Evolutionary conservation across 37 sponge, comb jelly and placozoan genomes (phyloP).

Genomic region (Haliclona indistincta): DNA sequence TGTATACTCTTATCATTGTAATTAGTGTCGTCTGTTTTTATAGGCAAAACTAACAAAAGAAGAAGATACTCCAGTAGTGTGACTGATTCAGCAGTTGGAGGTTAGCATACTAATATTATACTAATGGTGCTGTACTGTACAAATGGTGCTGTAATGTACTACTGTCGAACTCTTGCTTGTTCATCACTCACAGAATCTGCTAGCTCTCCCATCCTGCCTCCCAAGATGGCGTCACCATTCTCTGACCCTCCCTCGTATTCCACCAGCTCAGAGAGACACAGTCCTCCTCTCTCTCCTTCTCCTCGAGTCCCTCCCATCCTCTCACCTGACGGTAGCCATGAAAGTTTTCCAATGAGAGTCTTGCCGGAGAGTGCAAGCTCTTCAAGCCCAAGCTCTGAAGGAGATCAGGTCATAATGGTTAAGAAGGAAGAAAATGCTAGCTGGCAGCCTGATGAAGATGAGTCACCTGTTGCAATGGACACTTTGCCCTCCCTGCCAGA

Average conservation of each 20-base stretch:
- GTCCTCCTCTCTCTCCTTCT: background rate
- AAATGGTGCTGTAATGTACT: too few relatives aligned
- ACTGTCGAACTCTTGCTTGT: too few relatives aligned
- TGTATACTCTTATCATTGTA: too few relatives aligned
- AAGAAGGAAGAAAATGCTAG: constrained; percentile 26
- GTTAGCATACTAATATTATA: too few relatives aligned
- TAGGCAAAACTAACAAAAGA: too few relatives aligned
- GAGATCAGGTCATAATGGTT: constrained; percentile 2
- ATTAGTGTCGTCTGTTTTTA: too few relatives aligned
- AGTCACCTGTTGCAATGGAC: background rate
- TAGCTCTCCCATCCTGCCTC: too few relatives aligned
- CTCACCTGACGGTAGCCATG: background rate
- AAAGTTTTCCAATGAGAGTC: background rate
- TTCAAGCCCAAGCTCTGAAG: constrained; percentile 7
- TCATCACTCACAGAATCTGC: too few relatives aligned
- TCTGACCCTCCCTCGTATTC: background rate
- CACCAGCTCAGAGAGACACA: background rate
- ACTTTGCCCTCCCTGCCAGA: background rate
- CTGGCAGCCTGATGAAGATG: background rate
- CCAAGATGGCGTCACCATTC: background rate
- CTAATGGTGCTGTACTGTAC: too few relatives aligned
- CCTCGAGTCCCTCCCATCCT: constrained; percentile 3
- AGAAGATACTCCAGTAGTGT: too few relatives aligned
- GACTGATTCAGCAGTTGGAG: too few relatives aligned
- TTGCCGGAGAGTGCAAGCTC: background rate